These are phyloP conservation scores for Botrylloides violaceus DNA, from an alignment of 23 tunicate genomes.

Conservation along the genomic window DNA sequence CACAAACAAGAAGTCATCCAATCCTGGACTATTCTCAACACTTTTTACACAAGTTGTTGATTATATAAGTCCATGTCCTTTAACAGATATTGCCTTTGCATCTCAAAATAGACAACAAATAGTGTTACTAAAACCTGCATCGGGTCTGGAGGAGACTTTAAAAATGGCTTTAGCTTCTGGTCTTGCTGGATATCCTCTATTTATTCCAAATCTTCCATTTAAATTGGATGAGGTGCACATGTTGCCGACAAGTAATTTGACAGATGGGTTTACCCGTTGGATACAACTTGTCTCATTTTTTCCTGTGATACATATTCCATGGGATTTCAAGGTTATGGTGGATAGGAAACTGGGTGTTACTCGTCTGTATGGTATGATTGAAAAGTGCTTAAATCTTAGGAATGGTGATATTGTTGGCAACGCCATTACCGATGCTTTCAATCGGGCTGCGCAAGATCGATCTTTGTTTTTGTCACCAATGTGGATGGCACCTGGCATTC, in stretches of 20 bases:
- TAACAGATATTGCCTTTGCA: conserved; percentile 64
- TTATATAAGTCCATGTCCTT: conserved; percentile 22
- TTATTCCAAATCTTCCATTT: conserved; percentile 48
- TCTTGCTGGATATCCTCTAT: conserved; percentile 56
- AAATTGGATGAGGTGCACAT: conserved; percentile 20
- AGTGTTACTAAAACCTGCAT: conserved; percentile 35
- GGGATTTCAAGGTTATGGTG: conserved; percentile 29
- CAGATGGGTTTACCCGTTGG: conserved; percentile 44
- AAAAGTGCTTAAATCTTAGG: conserved; percentile 27
- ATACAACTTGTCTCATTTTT: conserved; percentile 54
- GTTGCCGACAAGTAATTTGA: conserved; percentile 10
- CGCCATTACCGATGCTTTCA: conserved; percentile 23
- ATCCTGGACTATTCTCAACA: conserved; percentile 49
- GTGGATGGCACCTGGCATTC: conserved; percentile 62
- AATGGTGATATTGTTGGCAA: conserved; percentile 21
- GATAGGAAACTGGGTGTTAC: conserved; percentile 15
- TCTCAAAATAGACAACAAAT: conserved; percentile 41
- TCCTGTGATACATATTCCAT: conserved; percentile 64
- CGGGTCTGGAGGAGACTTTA: conserved; percentile 29
- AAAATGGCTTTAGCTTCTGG: conserved; percentile 48
- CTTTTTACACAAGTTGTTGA: conserved; percentile 32
- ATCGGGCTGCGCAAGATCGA: conserved; percentile 30
- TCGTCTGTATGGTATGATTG: background rate
- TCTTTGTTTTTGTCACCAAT: conserved; percentile 43
- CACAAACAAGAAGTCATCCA: conserved; percentile 20